Evolutionary conservation across 2,888 invertebrate species (phyloP).

Genomic region (Lithophane ornitopus): DNA sequence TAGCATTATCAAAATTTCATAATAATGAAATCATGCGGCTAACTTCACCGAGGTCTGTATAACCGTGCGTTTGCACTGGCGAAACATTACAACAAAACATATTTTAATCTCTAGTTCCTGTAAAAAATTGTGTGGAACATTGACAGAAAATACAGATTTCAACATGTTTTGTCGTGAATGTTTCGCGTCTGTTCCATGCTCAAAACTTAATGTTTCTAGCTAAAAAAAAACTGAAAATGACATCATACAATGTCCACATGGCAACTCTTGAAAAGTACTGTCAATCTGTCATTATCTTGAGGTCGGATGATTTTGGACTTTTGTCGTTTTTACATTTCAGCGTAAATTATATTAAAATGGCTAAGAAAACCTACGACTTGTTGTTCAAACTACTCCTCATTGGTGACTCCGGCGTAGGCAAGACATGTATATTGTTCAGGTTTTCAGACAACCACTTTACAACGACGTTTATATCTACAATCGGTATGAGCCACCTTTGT

Average conservation of each 20-base stretch:
- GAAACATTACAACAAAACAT: too few relatives aligned
- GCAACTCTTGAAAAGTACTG: slow-evolving; percentile 55
- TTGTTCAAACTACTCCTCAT: slow-evolving; percentile 97
- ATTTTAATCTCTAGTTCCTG: too few relatives aligned
- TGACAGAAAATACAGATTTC: too few relatives aligned
- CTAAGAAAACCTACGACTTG: slow-evolving; percentile 98
- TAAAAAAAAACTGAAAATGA: slow-evolving; percentile 26
- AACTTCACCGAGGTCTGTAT: too few relatives aligned
- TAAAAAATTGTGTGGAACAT: too few relatives aligned
- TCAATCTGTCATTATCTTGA: slow-evolving; percentile 63
- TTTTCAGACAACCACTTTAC: slow-evolving; percentile 99
- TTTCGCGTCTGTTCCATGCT: not conserved
- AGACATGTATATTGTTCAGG: slow-evolving; percentile 98
- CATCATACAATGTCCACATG: slow-evolving; percentile 47
- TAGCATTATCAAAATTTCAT: too few relatives aligned
- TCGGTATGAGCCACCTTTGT: slow-evolving; percentile 92
- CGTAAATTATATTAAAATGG: slow-evolving; percentile 92
- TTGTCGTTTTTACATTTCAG: slow-evolving; percentile 70
- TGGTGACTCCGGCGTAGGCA: slow-evolving; percentile 98
- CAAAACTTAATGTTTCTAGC: slow-evolving; percentile 21
- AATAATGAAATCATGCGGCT: too few relatives aligned
- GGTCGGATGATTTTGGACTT: slow-evolving; percentile 74
- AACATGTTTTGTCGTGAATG: too few relatives aligned
- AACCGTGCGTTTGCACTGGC: too few relatives aligned
- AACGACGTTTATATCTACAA: slow-evolving; percentile 98